phyloP scores from a whole-genome alignment of 2,888 invertebrate species.

The Ashinkailepas kermadecensis region DNA sequence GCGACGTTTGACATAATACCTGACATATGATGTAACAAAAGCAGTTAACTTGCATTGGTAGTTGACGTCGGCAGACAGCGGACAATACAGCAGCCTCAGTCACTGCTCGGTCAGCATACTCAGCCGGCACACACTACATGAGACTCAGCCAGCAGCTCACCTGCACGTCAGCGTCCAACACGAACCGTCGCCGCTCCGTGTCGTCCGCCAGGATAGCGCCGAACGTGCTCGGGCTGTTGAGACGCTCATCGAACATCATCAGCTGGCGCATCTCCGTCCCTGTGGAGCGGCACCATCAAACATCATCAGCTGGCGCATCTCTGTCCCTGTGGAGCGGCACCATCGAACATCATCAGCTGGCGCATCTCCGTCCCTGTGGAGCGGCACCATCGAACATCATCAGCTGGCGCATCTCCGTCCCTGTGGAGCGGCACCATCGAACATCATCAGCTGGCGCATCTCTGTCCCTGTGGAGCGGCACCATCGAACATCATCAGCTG shows the following conservation, averaged over 20 bases:
- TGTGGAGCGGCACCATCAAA: not conserved
- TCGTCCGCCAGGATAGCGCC: conserved; percentile 26
- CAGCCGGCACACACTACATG: too few species aligned
- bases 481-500: too few species aligned
- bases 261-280: conserved; percentile 29
- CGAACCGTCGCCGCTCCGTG: conserved; percentile 24
- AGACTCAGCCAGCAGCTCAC: not conserved
- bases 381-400: conserved; percentile 9
- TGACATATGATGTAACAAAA: too few species aligned
- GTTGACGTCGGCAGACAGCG: too few species aligned
- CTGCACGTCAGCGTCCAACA: conserved; percentile 29
- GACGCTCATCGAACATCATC: conserved; percentile 9
- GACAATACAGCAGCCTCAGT: too few species aligned
- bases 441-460: conserved; percentile 25
- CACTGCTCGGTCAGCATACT: too few species aligned
- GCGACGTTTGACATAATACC: too few species aligned
- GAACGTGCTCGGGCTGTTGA: conserved; percentile 23
- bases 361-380: too few species aligned
- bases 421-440: not conserved
- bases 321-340: too few species aligned
- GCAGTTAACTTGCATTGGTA: too few species aligned
- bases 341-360: too few species aligned
- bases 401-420: conserved; percentile 19
- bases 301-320: too few species aligned
- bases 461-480: conserved; percentile 24